Conservation (phyloP, 2,888 invertebrate species). For the Spilarctia lutea region DNA sequence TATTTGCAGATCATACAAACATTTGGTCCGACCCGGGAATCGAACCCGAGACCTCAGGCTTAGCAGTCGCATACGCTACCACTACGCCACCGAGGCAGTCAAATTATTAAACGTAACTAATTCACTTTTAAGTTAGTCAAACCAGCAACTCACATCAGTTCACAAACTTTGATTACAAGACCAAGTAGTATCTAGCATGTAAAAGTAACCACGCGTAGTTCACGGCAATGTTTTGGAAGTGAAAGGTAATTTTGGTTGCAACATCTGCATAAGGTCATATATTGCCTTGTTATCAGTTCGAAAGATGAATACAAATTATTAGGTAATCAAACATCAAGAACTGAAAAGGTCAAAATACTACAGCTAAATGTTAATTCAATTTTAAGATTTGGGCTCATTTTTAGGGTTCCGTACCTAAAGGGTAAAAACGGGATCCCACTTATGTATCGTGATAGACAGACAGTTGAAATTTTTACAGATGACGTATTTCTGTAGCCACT, state of each 20-base stretch:
- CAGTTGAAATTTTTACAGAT: too few species aligned
- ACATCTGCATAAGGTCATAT: background rate
- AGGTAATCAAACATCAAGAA: background rate
- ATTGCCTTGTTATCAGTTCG: background rate
- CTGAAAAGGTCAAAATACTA: background rate
- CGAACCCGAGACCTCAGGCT: too few species aligned
- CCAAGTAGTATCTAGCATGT: background rate
- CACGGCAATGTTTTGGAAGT: background rate
- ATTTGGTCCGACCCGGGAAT: too few species aligned
- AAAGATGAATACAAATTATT: background rate
- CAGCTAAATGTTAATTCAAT: background rate
- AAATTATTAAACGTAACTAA: background rate
- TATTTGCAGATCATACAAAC: too few species aligned
- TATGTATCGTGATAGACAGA: too few species aligned
- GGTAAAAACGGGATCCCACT: too few species aligned
- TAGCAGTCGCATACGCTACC: too few species aligned
- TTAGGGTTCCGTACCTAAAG: too few species aligned
- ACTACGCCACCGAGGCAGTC: too few species aligned
- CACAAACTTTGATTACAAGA: background rate
- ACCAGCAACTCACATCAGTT: background rate
- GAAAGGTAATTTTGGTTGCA: constrained; percentile 1
- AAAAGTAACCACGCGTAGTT: background rate
- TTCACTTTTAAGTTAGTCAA: background rate
- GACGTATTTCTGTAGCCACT: too few species aligned
- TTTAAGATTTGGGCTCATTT: background rate